Conservation (phyloP, 2,113 vertebrate genomes). For the Xiphias gladius region DNA sequence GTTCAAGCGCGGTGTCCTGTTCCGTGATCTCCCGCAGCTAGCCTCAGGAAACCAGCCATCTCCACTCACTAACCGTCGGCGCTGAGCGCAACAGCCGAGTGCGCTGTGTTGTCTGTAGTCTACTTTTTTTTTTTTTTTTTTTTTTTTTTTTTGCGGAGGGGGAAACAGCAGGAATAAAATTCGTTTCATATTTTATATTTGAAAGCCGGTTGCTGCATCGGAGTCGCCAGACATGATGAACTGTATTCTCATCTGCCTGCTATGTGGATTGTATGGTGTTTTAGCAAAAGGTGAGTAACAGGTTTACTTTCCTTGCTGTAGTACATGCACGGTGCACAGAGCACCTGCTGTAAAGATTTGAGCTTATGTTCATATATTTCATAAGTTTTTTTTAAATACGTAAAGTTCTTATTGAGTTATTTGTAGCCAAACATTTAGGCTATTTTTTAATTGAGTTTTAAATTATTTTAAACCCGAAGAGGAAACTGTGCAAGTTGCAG, state of each 20-base stretch:
- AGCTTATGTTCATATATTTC: background rate
- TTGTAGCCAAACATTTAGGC: background rate
- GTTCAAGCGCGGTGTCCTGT: conserved; percentile 70
- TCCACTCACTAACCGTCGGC: conserved; percentile 32
- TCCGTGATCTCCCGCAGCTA: conserved; percentile 68
- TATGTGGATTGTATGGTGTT: conserved; percentile 84
- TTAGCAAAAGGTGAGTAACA: conserved; percentile 81
- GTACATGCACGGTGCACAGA: background rate
- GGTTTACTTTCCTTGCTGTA: conserved; percentile 1
- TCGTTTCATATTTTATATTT: conserved; percentile 13
- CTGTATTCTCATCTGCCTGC: conserved; percentile 72
- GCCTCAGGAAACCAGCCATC: conserved; percentile 56
- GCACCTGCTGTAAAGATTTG: conserved; percentile 10
- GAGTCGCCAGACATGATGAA: conserved; percentile 76
- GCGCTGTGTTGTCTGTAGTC: conserved; percentile 21
- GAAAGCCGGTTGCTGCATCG: conserved; percentile 23
- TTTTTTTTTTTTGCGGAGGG: conserved; percentile 12
- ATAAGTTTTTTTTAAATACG: no score
- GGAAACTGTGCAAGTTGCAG: background rate
- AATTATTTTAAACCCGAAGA: background rate
- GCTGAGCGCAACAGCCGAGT: conserved; percentile 41
- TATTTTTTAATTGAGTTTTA: background rate
- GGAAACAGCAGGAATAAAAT: conserved; percentile 63
- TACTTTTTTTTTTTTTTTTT: no score
- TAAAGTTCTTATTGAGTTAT: background rate